phyloP scores from a whole-genome alignment of 2,888 invertebrate species.

The Chrysina gloriosa region DNA sequence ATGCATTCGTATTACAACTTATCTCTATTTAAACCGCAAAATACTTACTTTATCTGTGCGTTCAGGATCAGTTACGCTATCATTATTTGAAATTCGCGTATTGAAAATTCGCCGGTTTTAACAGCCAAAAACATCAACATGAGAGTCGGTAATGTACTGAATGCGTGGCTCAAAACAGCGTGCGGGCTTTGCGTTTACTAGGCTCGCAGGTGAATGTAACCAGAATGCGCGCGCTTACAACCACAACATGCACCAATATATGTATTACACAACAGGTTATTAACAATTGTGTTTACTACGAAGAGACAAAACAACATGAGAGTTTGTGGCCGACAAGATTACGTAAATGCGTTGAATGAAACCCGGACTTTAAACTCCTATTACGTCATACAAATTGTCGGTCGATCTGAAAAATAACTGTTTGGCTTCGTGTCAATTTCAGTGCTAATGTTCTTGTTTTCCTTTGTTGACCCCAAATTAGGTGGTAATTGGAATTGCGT shows the following conservation, averaged over 20 bases:
- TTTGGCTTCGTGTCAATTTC: background rate
- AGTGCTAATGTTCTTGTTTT: background rate
- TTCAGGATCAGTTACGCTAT: background rate
- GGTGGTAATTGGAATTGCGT: too few relatives aligned
- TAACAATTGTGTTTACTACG: background rate
- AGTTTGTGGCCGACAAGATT: background rate
- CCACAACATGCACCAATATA: background rate
- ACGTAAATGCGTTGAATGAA: constrained; percentile 13
- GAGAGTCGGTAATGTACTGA: background rate
- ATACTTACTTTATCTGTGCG: background rate
- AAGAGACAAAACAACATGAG: background rate
- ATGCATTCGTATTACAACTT: background rate
- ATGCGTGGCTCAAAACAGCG: constrained; percentile 7
- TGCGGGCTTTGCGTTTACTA: constrained; percentile 7
- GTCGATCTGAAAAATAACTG: background rate
- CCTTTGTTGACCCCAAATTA: too few relatives aligned
- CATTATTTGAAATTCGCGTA: constrained; percentile 4
- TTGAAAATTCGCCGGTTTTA: background rate
- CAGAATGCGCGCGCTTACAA: constrained; percentile 12
- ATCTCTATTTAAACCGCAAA: background rate
- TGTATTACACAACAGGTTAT: constrained; percentile 12
- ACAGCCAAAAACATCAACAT: background rate
- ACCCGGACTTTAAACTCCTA: constrained; percentile 3
- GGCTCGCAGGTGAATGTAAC: constrained; percentile 4
- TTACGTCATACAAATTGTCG: background rate